phyloP scores from a whole-genome alignment of 2,888 invertebrate species.

The Drosophila maculinotata region DNA sequence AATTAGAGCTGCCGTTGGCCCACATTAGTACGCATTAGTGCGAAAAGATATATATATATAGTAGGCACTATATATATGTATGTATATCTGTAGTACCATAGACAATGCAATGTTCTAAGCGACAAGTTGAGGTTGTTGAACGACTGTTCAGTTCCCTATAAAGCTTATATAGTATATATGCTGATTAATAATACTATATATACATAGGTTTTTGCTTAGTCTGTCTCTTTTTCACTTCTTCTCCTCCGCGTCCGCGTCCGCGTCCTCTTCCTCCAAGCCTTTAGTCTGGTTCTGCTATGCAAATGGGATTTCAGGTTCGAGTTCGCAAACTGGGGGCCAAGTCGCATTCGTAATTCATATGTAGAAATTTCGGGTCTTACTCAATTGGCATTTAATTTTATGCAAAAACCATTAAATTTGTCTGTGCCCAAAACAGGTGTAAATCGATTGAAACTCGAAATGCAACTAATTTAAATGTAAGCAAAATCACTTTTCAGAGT shows the following conservation, averaged over 20 bases:
- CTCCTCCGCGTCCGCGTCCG: too few species aligned
- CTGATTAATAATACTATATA: constrained; percentile 1
- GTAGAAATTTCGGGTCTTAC: constrained; percentile 21
- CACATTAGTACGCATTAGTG: constrained; percentile 11
- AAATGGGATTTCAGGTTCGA: constrained; percentile 23
- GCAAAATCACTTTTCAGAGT: too few species aligned
- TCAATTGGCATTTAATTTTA: constrained; percentile 36
- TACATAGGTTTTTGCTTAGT: not conserved
- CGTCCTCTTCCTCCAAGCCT: too few species aligned
- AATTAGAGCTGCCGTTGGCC: constrained; percentile 36
- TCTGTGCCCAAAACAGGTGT: constrained; percentile 17
- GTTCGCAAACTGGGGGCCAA: constrained; percentile 24
- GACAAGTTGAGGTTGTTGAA: constrained; percentile 36
- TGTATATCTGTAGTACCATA: not conserved
- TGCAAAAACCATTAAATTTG: constrained; percentile 1
- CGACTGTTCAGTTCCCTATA: constrained; percentile 11
- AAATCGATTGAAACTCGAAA: constrained; percentile 37
- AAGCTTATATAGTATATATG: constrained; percentile 1
- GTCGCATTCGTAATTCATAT: constrained; percentile 14
- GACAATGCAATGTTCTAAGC: constrained; percentile 18
- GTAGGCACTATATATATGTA: not conserved
- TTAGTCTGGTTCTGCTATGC: constrained; percentile 27
- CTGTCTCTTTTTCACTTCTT: not conserved
- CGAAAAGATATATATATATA: not conserved
- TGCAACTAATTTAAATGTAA: constrained; percentile 4